Percentiles rank a stretch among this genome's conserved stretches.
These are phyloP conservation scores for Craniophora ligustri DNA, from an alignment of 2,888 invertebrate genomes.

Conservation along the genomic window DNA sequence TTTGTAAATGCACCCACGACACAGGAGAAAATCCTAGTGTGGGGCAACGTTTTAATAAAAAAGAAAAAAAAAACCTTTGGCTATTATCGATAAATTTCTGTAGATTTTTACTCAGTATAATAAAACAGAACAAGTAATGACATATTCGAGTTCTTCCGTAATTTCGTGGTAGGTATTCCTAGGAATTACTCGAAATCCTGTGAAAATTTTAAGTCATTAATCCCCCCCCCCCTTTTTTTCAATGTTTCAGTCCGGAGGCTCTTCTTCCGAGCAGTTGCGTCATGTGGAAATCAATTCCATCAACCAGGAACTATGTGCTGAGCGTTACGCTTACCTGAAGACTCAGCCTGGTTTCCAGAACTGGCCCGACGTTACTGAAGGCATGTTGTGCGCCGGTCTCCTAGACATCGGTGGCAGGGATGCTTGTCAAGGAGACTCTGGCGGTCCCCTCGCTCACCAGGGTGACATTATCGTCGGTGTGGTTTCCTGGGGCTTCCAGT, in stretches of 20 bases:
- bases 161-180: no score
- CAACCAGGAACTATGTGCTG: constrained; percentile 66
- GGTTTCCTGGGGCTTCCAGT: constrained; percentile 63
- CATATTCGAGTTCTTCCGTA: no score
- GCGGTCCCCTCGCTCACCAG: constrained; percentile 71
- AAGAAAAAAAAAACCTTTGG: no score
- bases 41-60: no score
- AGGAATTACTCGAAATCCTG: no score
- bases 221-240: no score
- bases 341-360: constrained; percentile 51
- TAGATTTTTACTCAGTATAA: no score
- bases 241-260: constrained; percentile 51
- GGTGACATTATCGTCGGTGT: constrained; percentile 61
- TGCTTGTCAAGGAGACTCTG: constrained; percentile 71
- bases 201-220: no score
- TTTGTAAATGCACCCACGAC: no score
- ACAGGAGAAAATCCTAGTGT: no score
- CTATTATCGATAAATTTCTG: no score
- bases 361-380: constrained; percentile 64
- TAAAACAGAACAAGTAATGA: no score
- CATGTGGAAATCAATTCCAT: constrained; percentile 68
- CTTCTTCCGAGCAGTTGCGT: constrained; percentile 57
- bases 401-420: constrained; percentile 66
- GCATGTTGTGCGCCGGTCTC: constrained; percentile 78
- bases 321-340: constrained; percentile 65